phyloP scores from a whole-genome alignment of 2,113 vertebrate species.

The Romanogobio albipinnatus region DNA sequence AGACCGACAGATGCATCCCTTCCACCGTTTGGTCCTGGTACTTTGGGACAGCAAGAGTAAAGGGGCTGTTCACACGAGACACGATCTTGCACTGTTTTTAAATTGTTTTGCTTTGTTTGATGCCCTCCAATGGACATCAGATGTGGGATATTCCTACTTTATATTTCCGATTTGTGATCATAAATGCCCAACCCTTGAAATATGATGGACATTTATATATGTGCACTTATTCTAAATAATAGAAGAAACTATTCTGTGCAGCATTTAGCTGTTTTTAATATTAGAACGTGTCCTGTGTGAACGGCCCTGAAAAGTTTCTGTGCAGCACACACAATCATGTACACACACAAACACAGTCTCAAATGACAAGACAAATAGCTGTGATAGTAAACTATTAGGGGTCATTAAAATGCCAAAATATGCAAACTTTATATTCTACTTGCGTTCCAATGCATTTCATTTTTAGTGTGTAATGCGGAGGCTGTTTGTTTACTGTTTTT shows the following conservation, averaged over 20 bases:
- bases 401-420: constrained; percentile 81
- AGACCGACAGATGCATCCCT: constrained; percentile 35
- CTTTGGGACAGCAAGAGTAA: constrained; percentile 4
- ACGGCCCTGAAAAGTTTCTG: neutral
- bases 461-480: constrained; percentile 75
- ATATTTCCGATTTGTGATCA: neutral
- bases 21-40: constrained; percentile 15
- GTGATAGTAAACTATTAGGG: constrained; percentile 75
- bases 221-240: too few relatives aligned
- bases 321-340: constrained; percentile 3
- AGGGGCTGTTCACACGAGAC: constrained; percentile 2
- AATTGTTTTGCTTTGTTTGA: neutral
- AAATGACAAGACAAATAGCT: constrained; percentile 68
- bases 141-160: neutral
- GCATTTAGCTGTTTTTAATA: neutral
- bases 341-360: constrained; percentile 26
- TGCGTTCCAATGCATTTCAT: constrained; percentile 75
- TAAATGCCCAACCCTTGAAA: neutral
- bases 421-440: constrained; percentile 82
- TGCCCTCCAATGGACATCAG: neutral
- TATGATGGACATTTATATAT: neutral
- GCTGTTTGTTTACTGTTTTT: constrained; percentile 70
- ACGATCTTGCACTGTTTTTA: neutral
- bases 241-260: neutral
- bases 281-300: constrained; percentile 2